Evolutionary conservation across 2,113 vertebrate species (phyloP), one percentile per base, ranked within the genome.

Genomic region (Piliocolobus tephrosceles): DNA sequence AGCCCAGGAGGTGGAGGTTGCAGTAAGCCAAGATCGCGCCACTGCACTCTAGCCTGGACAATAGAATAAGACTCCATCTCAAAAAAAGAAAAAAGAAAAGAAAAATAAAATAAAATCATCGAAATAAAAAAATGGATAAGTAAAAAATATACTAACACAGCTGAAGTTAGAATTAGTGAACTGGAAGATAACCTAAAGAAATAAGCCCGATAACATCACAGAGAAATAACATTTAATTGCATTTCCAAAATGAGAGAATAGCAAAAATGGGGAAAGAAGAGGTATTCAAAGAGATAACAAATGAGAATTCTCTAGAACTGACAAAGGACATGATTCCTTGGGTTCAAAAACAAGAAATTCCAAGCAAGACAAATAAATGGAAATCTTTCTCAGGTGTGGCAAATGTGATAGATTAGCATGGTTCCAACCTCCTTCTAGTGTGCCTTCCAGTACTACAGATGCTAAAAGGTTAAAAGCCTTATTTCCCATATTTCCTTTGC

Each of bases 131-230:
- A 40, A 12, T 25, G 66, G 45, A 23, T 75, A 94, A 94, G 20
- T 75, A 72, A 47, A 87, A 58, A 88, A 45, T 66, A 81, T 11
- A 78, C 61, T 35, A 14, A 87, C 32, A 91, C 18, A 83, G 35
- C 61, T 88, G 12, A 94, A 94, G 16, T 70, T 40, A 72, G 5
- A 73, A 40, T 40, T 12, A 83, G 58, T 68, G 57, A 91, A 68
- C n/a, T 43, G 76, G 17, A 88, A 91, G 58, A 66, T 52, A 61
- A 50, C 88, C 55, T 94, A 83, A 76, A 94, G 58, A 91, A 94
- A 64, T 72, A 94, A 85, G 40, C 64, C 18, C 76, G 45, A 87
- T 83, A 96, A 22, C 68, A 75, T 80, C 82, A 66, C 18, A 75
- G 75, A 70, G 73, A 75, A 72, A 66, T 80, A 81, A 35, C 16